Evolutionary conservation across 2,797 vertebrate genomes (phyloP), one percentile per base, ranked within the genome.

Genomic region (Arrhamphus sclerolepis): DNA sequence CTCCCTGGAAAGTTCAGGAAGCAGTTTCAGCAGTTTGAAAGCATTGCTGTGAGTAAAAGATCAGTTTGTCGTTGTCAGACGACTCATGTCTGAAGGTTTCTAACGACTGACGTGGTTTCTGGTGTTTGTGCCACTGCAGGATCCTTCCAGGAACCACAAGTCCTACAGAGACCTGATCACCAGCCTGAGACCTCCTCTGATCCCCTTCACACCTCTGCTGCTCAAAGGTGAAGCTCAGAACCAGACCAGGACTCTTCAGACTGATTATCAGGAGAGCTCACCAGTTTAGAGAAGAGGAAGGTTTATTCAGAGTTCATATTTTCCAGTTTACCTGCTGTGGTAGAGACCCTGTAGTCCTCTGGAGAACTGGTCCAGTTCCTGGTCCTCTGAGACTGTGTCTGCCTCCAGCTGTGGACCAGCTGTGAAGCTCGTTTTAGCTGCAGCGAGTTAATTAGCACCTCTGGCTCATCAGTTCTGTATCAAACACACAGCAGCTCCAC

Each of bases 1-100:
- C 93, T 98, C 53, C 97, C 97, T 0, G 95, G 96, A 70, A 98
- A 98, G 82, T 98, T 97, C 90, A 95, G 96, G 90, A 98, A 98
- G 78, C 92, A 97, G 76, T 98, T 97, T 66, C 94, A 96, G 78
- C 96, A 96, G 92, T 97, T 98, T 34, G 97, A 98, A 87, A 94
- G 94, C 79, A 79, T 93, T 21, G 95, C 95, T 40, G 97, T 98
- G 83, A 95, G 95, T 83, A 13, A n/a, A 17, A 17, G 13, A 10
- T 0, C n/a, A 3, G 29, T n/a, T n/a, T n/a, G n/a, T n/a, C n/a
- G n/a, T n/a, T n/a, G n/a, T n/a, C n/a, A n/a, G n/a, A n/a, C n/a
- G n/a, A n/a, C n/a, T n/a, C n/a, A n/a, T n/a, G n/a, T n/a, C n/a
- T n/a, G n/a, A n/a, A n/a, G n/a, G n/a, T n/a, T n/a, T n/a, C n/a